Evolutionary conservation across 2,113 vertebrate species (phyloP).

Genomic region (Donacobius atricapilla): DNA sequence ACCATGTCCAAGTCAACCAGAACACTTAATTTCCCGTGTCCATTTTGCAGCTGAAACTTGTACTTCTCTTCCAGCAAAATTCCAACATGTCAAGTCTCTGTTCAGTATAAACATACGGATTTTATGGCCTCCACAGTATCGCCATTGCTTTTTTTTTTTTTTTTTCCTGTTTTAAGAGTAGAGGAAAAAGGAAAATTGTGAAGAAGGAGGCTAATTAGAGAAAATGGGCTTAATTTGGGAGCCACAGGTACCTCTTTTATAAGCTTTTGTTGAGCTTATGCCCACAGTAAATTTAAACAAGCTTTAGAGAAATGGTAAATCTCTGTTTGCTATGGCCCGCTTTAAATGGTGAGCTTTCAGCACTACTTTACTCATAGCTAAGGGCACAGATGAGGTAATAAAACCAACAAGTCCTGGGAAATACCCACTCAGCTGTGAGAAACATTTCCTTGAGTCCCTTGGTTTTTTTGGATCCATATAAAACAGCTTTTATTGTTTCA

Average conservation of each 20-base stretch:
- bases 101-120: slow-evolving; percentile 30
- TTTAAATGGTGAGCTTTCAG: slow-evolving; percentile 59
- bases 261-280: slow-evolving; percentile 67
- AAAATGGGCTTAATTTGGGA: slow-evolving; percentile 68
- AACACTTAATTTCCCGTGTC: not conserved
- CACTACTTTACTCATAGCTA: slow-evolving; percentile 1
- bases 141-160: not conserved
- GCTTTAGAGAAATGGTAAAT: slow-evolving; percentile 12
- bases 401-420: slow-evolving; percentile 44
- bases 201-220: slow-evolving; percentile 69
- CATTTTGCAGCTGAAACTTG: not conserved
- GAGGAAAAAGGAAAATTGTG: slow-evolving; percentile 38
- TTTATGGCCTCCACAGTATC: slow-evolving; percentile 44
- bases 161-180: not conserved
- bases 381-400: slow-evolving; percentile 57
- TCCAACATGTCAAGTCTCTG: slow-evolving; percentile 14
- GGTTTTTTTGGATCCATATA: not conserved
- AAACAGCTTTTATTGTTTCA: slow-evolving; percentile 1
- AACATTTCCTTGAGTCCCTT: slow-evolving; percentile 15
- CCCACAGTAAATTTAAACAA: slow-evolving; percentile 57
- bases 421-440: slow-evolving; percentile 18
- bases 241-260: slow-evolving; percentile 67
- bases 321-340: slow-evolving; percentile 25
- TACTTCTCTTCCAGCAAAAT: slow-evolving; percentile 26
- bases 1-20: not conserved